phyloP scores from a whole-genome alignment of 37 sponge, comb jelly and placozoan species.

The Agelas oroides region DNA sequence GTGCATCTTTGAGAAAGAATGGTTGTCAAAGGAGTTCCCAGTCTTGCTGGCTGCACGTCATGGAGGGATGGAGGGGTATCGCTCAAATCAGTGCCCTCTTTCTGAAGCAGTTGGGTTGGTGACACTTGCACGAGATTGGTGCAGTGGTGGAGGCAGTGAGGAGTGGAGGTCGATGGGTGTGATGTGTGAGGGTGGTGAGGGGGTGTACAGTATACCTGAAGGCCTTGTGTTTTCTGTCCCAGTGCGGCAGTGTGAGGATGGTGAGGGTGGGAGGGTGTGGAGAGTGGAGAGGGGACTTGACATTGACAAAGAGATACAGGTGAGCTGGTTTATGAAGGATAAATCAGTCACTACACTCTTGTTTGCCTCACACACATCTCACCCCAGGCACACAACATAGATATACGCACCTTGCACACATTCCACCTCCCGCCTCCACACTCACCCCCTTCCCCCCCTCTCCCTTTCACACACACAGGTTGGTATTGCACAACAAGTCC shows the following conservation, averaged over 20 bases:
- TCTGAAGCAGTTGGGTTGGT: conserved; percentile 46
- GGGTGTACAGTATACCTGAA: conserved; percentile 16
- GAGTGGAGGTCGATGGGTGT: conserved; percentile 54
- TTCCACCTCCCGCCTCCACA: no score
- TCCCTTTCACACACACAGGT: not conserved
- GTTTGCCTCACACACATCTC: no score
- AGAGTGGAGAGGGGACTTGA: conserved; percentile 4
- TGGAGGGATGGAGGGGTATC: conserved; percentile 1
- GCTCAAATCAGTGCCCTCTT: not conserved
- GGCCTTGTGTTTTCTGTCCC: conserved; percentile 41
- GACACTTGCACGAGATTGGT: conserved; percentile 29
- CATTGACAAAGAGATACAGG: conserved; percentile 4
- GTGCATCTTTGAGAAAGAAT: conserved; percentile 64
- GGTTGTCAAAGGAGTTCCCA: conserved; percentile 46
- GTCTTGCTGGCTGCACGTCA: conserved; percentile 1
- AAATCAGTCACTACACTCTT: no score
- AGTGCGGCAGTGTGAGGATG: conserved; percentile 1
- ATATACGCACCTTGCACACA: no score
- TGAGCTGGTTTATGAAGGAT: not conserved
- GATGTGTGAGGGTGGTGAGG: conserved; percentile 23
- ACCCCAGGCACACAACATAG: no score
- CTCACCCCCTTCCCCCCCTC: not conserved
- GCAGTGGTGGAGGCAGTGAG: conserved; percentile 6
- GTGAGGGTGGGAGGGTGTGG: conserved; percentile 20
- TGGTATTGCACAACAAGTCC: conserved; percentile 12